phyloP scores from a whole-genome alignment of 2,797 vertebrate genomes.

The Fistularia tabacaria region DNA sequence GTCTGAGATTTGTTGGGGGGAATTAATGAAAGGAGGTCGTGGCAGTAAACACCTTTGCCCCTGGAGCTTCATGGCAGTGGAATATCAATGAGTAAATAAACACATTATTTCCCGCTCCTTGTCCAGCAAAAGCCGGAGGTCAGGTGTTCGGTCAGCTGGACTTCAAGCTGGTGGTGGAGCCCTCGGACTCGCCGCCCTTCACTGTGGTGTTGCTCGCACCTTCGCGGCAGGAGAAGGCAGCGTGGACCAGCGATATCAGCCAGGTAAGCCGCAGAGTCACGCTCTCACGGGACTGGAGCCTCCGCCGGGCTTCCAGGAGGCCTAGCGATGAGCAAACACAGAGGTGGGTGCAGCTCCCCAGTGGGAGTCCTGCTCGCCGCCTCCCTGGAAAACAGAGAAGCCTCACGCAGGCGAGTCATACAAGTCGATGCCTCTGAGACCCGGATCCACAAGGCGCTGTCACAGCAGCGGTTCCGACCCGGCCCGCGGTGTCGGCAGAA shows the following conservation, averaged over 20 bases:
- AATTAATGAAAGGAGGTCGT: not conserved
- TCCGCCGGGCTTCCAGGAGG: slow-evolving; percentile 49
- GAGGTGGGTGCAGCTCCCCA: slow-evolving; percentile 45
- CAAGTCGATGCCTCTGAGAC: slow-evolving; percentile 15
- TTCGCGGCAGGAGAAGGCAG: slow-evolving; percentile 94
- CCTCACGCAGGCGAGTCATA: slow-evolving; percentile 20
- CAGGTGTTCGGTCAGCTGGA: slow-evolving; percentile 95
- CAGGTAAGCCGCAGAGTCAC: slow-evolving; percentile 78
- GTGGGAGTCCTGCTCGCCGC: slow-evolving; percentile 36
- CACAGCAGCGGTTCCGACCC: too few species aligned
- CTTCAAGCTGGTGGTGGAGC: slow-evolving; percentile 93
- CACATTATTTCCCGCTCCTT: not conserved
- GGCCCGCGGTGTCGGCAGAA: too few species aligned
- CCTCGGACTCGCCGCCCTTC: slow-evolving; percentile 82
- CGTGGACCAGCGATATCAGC: slow-evolving; percentile 97
- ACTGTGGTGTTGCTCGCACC: slow-evolving; percentile 92
- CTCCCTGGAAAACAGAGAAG: slow-evolving; percentile 44
- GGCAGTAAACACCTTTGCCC: not conserved
- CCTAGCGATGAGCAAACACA: slow-evolving; percentile 64
- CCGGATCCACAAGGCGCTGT: not conserved
- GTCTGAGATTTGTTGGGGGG: not conserved
- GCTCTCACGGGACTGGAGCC: slow-evolving; percentile 25
- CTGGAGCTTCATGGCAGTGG: slow-evolving; percentile 39
- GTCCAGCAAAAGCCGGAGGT: slow-evolving; percentile 85
- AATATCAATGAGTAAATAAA: slow-evolving; percentile 1